Base-by-base conservation (phyloP, 2,888 invertebrate genomes). In the Trilocha varians region DNA sequence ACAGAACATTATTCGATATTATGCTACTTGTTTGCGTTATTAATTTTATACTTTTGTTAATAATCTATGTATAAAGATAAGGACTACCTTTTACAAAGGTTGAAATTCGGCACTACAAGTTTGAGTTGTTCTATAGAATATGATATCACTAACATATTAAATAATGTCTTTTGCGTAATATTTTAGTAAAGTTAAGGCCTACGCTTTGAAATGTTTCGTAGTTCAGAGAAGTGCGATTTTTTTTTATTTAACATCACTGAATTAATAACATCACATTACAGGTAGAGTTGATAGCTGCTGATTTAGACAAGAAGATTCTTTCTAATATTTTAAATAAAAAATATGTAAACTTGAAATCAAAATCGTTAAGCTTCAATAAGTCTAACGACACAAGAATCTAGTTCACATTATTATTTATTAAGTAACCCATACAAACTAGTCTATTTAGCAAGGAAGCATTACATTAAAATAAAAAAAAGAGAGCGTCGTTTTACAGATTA, bases 31-130 rank as follows among this genome's bases (percentile, higher is more conserved):
- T 70, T 72, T 69, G 66, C 61, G 65, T 71, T 73, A 53, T 65
- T 68, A 64, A 68, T 69, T 64, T 69, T 70, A 67, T 71, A 65
- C 49, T 66, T 71, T 70, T 70, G 71, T 72, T 73, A 58, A 59
- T 61, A 65, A 51, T 58, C 53, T 62, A 65, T 58, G 53, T 57
- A 60, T 68, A 66, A 50, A 55, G 45, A 48, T 59, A 53, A 56
- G 49, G 55, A 40, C 56, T 50, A 50, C 49, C 34, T 46, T 44
- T 49, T 50, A 56, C 50, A 48, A 48, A 55, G 50, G 53, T 57
- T 59, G 47, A 50, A 53, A 55, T 50, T 46, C 25, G 25, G 25
- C 25, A 25, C 6, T 25, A 6, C 25, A 25, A 25, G 8, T 34
- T n/a, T 34, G 34, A 34, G 15, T 34, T 34, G n/a, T 3, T 13